Evolutionary conservation across 2,113 vertebrate genomes (phyloP).

Genomic region (Sorex fumeus): DNA sequence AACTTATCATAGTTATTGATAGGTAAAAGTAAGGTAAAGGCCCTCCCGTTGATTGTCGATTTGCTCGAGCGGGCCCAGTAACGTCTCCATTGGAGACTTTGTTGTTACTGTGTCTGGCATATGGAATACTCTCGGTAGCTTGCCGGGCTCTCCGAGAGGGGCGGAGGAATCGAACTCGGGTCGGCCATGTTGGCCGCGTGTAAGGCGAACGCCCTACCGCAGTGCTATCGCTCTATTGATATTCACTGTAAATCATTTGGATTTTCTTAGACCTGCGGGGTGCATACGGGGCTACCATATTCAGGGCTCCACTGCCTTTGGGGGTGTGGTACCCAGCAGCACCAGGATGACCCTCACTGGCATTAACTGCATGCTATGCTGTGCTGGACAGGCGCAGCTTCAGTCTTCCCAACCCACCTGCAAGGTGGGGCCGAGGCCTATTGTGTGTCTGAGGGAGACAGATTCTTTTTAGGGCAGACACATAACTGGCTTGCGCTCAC

Average conservation of each 20-base stretch:
- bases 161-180: no score
- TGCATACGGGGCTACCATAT: not conserved
- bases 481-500: not conserved
- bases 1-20: not conserved
- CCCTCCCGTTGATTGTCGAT: no score
- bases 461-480: not conserved
- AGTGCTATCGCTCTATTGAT: not conserved
- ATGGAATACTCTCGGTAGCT: no score
- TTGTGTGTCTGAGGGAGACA: not conserved
- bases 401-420: not conserved
- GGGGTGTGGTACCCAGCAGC: not conserved
- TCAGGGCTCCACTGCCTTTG: not conserved
- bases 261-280: constrained; percentile 1
- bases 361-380: not conserved
- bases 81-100: no score
- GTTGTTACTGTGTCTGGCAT: no score
- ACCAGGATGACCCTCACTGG: not conserved
- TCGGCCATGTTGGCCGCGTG: no score
- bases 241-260: not conserved
- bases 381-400: no score
- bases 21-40: no score
- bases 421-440: not conserved
- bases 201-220: no score
- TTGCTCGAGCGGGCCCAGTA: no score
- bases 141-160: no score